Evolutionary conservation across 2,888 invertebrate genomes (phyloP).

Genomic region (Cataglyphis livida): DNA sequence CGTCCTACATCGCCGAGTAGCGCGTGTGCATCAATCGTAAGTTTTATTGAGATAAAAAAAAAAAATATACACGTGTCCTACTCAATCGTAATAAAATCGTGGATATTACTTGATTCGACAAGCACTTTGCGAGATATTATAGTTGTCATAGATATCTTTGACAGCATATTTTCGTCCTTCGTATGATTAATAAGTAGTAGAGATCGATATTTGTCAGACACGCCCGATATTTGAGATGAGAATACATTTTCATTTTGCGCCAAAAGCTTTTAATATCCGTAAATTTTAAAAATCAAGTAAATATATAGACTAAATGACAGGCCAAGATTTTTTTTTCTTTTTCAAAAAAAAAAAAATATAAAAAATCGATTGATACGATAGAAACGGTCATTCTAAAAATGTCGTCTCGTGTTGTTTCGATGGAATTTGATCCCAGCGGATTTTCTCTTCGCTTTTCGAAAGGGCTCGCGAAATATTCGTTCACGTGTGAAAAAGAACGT

Average conservation of each 20-base stretch:
- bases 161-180: neutral
- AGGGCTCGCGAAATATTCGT: constrained; percentile 43
- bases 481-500: constrained; percentile 61
- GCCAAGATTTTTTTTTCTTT: neutral
- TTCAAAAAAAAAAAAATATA: neutral
- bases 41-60: constrained; percentile 13
- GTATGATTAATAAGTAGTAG: constrained; percentile 26
- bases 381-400: constrained; percentile 11
- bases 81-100: constrained; percentile 16
- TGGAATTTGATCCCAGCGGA: constrained; percentile 42
- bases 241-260: neutral
- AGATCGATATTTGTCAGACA: constrained; percentile 7
- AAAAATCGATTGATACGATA: neutral
- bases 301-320: neutral
- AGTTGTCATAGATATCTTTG: neutral
- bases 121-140: neutral
- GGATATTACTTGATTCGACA: neutral
- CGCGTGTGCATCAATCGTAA: constrained; percentile 27
- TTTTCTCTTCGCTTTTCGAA: constrained; percentile 53
- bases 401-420: constrained; percentile 33
- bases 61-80: neutral
- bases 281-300: neutral
- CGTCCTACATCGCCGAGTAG: constrained; percentile 6
- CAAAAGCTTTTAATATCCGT: constrained; percentile 3
- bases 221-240: neutral